A percentile compares a stretch with the other conserved stretches of the same genome.
Conservation (phyloP, 2,888 invertebrate genomes). For the Abrostola tripartita region DNA sequence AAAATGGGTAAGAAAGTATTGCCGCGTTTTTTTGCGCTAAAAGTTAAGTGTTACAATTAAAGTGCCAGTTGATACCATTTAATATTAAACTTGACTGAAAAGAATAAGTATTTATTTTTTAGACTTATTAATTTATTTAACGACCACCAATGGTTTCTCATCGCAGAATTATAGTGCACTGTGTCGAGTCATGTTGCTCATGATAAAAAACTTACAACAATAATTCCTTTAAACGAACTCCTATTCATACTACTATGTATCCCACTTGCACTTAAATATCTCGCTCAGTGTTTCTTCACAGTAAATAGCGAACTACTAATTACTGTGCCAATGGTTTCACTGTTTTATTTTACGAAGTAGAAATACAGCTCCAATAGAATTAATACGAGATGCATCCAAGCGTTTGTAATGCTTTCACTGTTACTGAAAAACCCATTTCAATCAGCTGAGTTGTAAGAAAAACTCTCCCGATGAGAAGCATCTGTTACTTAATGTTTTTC, state of each 20-base stretch:
- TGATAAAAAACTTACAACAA: too few species aligned
- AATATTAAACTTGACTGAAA: too few species aligned
- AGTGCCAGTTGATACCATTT: too few species aligned
- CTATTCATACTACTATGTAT: not conserved
- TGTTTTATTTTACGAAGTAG: not conserved
- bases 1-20: too few species aligned
- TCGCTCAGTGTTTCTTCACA: not conserved
- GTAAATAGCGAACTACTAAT: slow-evolving; percentile 3
- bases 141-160: too few species aligned
- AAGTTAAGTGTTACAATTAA: too few species aligned
- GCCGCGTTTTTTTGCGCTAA: too few species aligned
- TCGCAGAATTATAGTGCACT: too few species aligned
- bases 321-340: not conserved
- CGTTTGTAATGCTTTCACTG: slow-evolving; percentile 3
- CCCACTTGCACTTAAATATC: slow-evolving; percentile 1
- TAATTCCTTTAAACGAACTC: too few species aligned
- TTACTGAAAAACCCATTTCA: slow-evolving; percentile 16
- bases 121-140: too few species aligned
- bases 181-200: too few species aligned
- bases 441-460: slow-evolving; percentile 19
- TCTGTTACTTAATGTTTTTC: slow-evolving; percentile 41
- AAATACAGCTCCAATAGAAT: slow-evolving; percentile 7
- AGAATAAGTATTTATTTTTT: too few species aligned
- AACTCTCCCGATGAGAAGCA: slow-evolving; percentile 18
- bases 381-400: slow-evolving; percentile 11